A percentile compares a stretch with the other conserved stretches of the same genome.
Evolutionary conservation across 2,888 invertebrate species (phyloP).

Genomic region (Agrotis ipsilon): DNA sequence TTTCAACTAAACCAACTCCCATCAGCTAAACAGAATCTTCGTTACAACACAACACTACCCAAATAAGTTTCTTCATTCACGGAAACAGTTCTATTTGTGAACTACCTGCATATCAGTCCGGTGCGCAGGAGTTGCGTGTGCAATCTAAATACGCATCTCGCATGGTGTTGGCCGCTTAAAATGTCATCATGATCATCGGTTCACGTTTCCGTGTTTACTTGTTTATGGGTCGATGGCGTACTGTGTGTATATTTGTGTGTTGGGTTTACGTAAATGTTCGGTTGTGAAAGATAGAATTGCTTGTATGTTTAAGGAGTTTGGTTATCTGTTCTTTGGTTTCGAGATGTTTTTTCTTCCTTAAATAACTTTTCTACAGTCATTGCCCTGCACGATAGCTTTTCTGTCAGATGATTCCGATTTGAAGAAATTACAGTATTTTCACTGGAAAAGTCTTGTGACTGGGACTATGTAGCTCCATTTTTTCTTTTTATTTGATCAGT

Average conservation of each 20-base stretch:
- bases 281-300: slow-evolving; percentile 16
- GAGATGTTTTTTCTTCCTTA: not conserved
- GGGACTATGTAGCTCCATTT: too few relatives aligned
- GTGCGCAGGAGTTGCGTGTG: slow-evolving; percentile 64
- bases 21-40: not conserved
- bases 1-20: not conserved
- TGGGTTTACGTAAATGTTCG: not conserved
- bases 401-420: too few relatives aligned
- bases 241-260: slow-evolving; percentile 29
- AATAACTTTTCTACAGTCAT: not conserved
- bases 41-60: slow-evolving; percentile 7
- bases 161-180: slow-evolving; percentile 63
- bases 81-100: slow-evolving; percentile 48
- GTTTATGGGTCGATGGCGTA: slow-evolving; percentile 46
- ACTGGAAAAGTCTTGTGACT: too few relatives aligned
- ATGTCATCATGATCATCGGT: slow-evolving; percentile 65
- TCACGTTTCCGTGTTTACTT: slow-evolving; percentile 61
- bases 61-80: slow-evolving; percentile 31
- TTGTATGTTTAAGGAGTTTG: not conserved
- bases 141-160: slow-evolving; percentile 67
- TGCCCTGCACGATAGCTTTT: not conserved
- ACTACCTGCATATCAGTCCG: slow-evolving; percentile 44
- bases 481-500: too few relatives aligned
- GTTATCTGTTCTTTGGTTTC: not conserved
- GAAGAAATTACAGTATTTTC: too few relatives aligned